These are phyloP conservation scores for Popillia japonica DNA, from an alignment of 1,140 invertebrate genomes.

Conservation along the genomic window DNA sequence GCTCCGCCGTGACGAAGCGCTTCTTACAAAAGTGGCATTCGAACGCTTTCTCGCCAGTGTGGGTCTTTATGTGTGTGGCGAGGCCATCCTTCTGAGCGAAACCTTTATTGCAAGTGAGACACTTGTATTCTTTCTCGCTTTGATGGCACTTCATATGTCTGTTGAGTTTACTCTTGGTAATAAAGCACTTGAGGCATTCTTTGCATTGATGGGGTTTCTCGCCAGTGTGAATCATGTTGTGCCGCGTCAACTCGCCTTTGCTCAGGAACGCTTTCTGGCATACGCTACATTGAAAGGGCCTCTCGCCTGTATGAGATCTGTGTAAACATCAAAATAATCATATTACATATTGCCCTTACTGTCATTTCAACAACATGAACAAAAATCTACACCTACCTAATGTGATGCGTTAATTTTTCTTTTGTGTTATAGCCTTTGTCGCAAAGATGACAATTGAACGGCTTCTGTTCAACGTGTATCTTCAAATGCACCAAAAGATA, in stretches of 20 bases:
- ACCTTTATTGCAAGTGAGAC: constrained; percentile 13
- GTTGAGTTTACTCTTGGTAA: constrained; percentile 46
- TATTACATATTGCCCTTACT: too few relatives aligned
- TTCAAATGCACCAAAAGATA: constrained; percentile 49
- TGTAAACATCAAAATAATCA: constrained; percentile 54
- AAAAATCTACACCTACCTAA: background rate
- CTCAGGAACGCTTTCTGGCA: constrained; percentile 66
- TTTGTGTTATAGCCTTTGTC: constrained; percentile 51
- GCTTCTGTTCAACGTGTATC: constrained; percentile 57
- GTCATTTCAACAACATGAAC: background rate
- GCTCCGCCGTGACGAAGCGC: constrained; percentile 12
- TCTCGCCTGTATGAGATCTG: constrained; percentile 63
- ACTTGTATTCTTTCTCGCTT: constrained; percentile 31
- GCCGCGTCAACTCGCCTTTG: constrained; percentile 62
- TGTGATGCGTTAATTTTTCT: constrained; percentile 26
- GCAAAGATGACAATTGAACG: constrained; percentile 57
- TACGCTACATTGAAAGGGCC: constrained; percentile 63
- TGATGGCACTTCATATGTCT: constrained; percentile 36
- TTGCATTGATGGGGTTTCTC: constrained; percentile 63
- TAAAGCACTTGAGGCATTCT: constrained; percentile 50
- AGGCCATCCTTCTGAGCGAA: constrained; percentile 35
- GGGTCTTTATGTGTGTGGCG: constrained; percentile 23
- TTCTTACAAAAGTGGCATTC: constrained; percentile 35
- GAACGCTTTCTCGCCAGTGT: constrained; percentile 41
- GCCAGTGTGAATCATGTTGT: constrained; percentile 61